Evolutionary conservation across 1,140 invertebrate species (phyloP).

Genomic region (Ceratitis capitata): DNA sequence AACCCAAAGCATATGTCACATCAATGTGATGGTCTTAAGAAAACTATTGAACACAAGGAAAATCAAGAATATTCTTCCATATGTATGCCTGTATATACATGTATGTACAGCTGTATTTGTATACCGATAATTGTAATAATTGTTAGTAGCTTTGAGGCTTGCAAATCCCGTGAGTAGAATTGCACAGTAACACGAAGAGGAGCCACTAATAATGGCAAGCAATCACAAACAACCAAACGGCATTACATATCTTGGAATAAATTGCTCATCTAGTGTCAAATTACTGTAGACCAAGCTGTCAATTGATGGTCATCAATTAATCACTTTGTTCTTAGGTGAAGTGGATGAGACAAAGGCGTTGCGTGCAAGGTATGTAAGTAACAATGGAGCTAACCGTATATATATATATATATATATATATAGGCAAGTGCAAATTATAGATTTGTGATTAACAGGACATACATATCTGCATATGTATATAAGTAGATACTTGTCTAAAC

Average conservation of each 20-base stretch:
- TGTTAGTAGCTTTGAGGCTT: background rate
- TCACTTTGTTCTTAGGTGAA: background rate
- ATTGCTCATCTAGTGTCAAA: constrained; percentile 8
- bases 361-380: background rate
- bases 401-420: background rate
- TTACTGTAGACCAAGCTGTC: constrained; percentile 10
- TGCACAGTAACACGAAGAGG: background rate
- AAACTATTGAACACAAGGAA: background rate
- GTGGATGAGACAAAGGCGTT: background rate
- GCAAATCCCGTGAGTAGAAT: background rate
- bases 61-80: background rate
- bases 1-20: background rate
- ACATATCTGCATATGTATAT: background rate
- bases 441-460: background rate
- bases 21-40: background rate
- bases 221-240: background rate
- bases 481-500: background rate
- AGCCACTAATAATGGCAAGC: background rate
- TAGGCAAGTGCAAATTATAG: background rate
- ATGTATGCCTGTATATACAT: background rate
- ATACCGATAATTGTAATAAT: background rate
- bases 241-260: background rate
- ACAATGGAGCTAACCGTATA: background rate
- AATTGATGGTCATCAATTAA: background rate
- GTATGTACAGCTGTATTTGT: background rate